Percentiles rank a stretch among this genome's conserved stretches.
These are phyloP conservation scores for Austrofundulus limnaeus DNA, from an alignment of 2,113 vertebrate genomes.

Conservation along the genomic window DNA sequence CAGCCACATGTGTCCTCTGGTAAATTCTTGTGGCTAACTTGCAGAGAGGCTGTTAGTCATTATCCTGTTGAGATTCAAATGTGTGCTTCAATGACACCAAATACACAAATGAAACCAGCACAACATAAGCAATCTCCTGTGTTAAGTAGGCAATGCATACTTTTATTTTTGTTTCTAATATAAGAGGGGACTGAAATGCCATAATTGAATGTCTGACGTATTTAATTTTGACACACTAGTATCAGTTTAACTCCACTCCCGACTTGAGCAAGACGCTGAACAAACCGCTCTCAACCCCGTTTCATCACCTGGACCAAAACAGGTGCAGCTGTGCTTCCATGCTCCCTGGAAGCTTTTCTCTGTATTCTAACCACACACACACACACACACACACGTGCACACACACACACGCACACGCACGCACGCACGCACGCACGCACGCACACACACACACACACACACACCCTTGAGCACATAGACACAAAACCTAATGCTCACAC, in stretches of 20 bases:
- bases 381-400: conserved; percentile 31
- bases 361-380: conserved; percentile 57
- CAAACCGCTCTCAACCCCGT: neutral
- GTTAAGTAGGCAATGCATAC: neutral
- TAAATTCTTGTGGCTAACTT: conserved; percentile 16
- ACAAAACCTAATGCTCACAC: conserved; percentile 38
- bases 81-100: conserved; percentile 20
- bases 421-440: conserved; percentile 46
- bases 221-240: conserved; percentile 6
- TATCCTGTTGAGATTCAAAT: conserved; percentile 27
- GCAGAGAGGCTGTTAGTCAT: conserved; percentile 19
- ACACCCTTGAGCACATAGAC: conserved; percentile 17
- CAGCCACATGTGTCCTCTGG: conserved; percentile 46
- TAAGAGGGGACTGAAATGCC: neutral
- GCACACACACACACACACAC: conserved; percentile 39
- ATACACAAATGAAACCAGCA: neutral
- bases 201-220: conserved; percentile 10
- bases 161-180: no score
- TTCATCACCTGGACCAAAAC: conserved; percentile 17
- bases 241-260: conserved; percentile 24
- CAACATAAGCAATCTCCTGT: neutral
- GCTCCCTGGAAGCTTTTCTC: conserved; percentile 18
- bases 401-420: conserved; percentile 47
- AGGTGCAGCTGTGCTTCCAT: conserved; percentile 37
- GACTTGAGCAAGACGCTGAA: conserved; percentile 16